A percentile compares a stretch with the other conserved stretches of the same genome.
These are phyloP conservation scores for Caenorhabditis zanzibari DNA, from an alignment of 2,888 invertebrate genomes.

Conservation along the genomic window DNA sequence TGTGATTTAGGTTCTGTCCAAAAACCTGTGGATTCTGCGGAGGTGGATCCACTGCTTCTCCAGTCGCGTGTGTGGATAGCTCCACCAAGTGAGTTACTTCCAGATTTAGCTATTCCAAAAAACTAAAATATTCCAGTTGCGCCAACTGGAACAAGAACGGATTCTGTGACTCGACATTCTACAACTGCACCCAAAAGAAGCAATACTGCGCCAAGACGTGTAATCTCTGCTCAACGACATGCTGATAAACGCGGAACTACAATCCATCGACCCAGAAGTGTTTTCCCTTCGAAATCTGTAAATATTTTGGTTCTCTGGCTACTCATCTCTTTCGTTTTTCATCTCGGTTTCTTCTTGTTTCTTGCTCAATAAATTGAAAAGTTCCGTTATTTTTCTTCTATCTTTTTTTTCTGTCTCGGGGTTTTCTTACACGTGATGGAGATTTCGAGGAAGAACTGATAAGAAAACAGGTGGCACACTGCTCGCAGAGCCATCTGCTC, in stretches of 20 bases:
- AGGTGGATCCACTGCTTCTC: slow-evolving; percentile 47
- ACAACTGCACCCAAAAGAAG: slow-evolving; percentile 50
- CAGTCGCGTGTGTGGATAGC: slow-evolving; percentile 52
- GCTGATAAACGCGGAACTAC: slow-evolving; percentile 38
- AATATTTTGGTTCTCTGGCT: slow-evolving; percentile 58
- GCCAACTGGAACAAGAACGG: slow-evolving; percentile 60
- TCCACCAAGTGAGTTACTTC: slow-evolving; percentile 43
- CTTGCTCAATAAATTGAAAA: slow-evolving; percentile 44
- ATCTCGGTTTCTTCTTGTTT: slow-evolving; percentile 57
- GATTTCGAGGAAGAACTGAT: slow-evolving; percentile 12
- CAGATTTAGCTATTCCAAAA: too few relatives aligned
- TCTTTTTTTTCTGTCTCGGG: slow-evolving; percentile 11
- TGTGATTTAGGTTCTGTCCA: slow-evolving; percentile 46
- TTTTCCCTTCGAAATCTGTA: slow-evolving; percentile 57
- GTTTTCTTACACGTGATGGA: slow-evolving; percentile 32
- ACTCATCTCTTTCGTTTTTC: slow-evolving; percentile 41
- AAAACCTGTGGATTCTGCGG: slow-evolving; percentile 64
- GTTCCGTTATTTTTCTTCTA: slow-evolving; percentile 20
- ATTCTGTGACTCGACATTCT: slow-evolving; percentile 56
- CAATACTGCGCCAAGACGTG: slow-evolving; percentile 59
- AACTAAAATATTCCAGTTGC: slow-evolving; percentile 32
- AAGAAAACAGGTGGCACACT: slow-evolving; percentile 32
- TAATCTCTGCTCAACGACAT: slow-evolving; percentile 35
- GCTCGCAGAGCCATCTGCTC: slow-evolving; percentile 38
- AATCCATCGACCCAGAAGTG: slow-evolving; percentile 14